These are phyloP conservation scores for Cyclina sinensis DNA, from an alignment of 1,140 invertebrate species.

Conservation along the genomic window DNA sequence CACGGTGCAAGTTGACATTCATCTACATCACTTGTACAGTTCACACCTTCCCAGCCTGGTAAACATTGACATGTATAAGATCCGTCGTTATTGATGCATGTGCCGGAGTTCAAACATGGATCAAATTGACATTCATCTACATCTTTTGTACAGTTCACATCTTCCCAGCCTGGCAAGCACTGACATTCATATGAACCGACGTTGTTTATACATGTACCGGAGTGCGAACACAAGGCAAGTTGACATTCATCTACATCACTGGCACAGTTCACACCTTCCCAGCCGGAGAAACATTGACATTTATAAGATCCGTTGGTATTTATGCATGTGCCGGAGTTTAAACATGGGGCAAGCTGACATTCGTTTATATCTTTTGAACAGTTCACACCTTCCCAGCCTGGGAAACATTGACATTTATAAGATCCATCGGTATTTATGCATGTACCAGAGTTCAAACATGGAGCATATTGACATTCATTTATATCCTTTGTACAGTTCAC, in stretches of 20 bases:
- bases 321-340: conserved; percentile 68
- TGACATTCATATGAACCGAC: conserved; percentile 49
- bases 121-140: no score
- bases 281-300: conserved; percentile 72
- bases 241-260: conserved; percentile 68
- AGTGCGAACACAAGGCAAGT: conserved; percentile 13
- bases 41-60: no score
- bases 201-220: conserved; percentile 21
- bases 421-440: neutral
- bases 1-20: no score
- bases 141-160: no score
- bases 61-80: no score
- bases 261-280: conserved; percentile 71
- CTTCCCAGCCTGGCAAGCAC: no score
- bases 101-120: no score
- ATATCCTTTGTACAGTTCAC: conserved; percentile 9
- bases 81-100: no score
- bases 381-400: conserved; percentile 41
- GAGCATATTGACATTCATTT: conserved; percentile 1
- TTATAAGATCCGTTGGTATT: conserved; percentile 68
- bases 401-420: conserved; percentile 8
- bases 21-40: no score
- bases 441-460: conserved; percentile 26
- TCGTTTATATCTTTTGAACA: conserved; percentile 52
- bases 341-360: conserved; percentile 35